Conservation (phyloP, 1,140 invertebrate species). For the Mesaphorura yosii region DNA sequence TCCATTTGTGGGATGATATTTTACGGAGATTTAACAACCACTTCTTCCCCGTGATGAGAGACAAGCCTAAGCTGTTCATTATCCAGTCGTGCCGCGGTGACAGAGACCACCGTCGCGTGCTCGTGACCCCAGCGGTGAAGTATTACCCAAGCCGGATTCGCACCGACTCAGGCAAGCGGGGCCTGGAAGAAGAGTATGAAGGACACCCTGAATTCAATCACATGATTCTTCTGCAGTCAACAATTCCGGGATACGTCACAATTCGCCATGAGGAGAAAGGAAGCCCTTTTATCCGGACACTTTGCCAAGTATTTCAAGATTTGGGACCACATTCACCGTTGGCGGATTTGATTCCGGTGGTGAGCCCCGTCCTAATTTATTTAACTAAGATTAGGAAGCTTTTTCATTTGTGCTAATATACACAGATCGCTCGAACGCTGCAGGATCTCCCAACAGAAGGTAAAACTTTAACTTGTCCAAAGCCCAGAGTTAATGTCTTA, state of each 20-base stretch:
- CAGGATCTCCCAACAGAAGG: conserved; percentile 2
- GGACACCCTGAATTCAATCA: conserved; percentile 7
- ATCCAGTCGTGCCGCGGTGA: conserved; percentile 10
- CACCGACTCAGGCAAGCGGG: background rate
- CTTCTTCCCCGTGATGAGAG: conserved; percentile 1
- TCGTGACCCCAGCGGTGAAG: background rate
- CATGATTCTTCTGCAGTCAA: conserved; percentile 10
- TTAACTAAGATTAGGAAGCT: background rate
- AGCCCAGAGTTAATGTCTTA: too few species aligned
- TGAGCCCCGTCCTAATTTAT: background rate
- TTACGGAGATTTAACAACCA: conserved; percentile 5
- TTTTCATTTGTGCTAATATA: background rate
- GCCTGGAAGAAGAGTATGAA: background rate
- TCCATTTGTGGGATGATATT: conserved; percentile 8
- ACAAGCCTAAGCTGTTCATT: conserved; percentile 10
- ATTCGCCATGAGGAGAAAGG: conserved; percentile 3
- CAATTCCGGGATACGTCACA: conserved; percentile 6
- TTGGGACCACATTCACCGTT: background rate
- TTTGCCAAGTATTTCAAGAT: background rate
- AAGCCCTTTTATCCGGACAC: conserved; percentile 3
- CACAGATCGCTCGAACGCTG: background rate
- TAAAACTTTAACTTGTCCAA: too few species aligned
- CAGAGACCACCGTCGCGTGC: background rate
- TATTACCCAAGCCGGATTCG: background rate
- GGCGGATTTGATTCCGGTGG: background rate